These are phyloP conservation scores for Aotus griseimembra DNA, from an alignment of 2,797 vertebrate species.

Conservation along the genomic window DNA sequence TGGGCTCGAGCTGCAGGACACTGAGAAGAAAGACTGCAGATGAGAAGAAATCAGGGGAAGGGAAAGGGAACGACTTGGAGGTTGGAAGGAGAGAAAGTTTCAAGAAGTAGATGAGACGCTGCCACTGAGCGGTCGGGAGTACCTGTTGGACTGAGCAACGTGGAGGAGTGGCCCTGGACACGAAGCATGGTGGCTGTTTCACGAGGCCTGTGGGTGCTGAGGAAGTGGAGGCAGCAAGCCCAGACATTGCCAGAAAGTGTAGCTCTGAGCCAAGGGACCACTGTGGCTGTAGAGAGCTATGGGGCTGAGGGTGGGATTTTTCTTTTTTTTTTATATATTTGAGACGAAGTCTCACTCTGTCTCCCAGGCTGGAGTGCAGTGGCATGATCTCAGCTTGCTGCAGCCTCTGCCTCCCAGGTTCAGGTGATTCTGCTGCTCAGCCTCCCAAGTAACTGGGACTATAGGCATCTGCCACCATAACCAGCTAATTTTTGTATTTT, in stretches of 20 bases:
- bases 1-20: neutral
- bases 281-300: no score
- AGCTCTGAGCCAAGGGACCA: no score
- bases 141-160: neutral
- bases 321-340: neutral
- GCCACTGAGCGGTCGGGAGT: neutral
- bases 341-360: neutral
- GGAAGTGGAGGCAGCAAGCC: neutral
- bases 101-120: neutral
- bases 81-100: neutral
- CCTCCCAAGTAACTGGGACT: neutral
- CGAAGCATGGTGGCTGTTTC: neutral
- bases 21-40: neutral
- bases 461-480: neutral
- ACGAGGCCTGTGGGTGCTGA: no score
- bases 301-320: neutral
- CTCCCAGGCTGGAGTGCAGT: neutral
- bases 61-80: neutral
- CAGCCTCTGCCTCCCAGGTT: neutral
- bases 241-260: no score
- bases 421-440: neutral
- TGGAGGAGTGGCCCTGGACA: neutral
- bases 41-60: neutral
- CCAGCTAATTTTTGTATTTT: neutral
- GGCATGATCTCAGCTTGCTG: neutral